phyloP scores from a whole-genome alignment of 37 sponge, comb jelly and placozoan genomes.

The Eunapius fragilis region DNA sequence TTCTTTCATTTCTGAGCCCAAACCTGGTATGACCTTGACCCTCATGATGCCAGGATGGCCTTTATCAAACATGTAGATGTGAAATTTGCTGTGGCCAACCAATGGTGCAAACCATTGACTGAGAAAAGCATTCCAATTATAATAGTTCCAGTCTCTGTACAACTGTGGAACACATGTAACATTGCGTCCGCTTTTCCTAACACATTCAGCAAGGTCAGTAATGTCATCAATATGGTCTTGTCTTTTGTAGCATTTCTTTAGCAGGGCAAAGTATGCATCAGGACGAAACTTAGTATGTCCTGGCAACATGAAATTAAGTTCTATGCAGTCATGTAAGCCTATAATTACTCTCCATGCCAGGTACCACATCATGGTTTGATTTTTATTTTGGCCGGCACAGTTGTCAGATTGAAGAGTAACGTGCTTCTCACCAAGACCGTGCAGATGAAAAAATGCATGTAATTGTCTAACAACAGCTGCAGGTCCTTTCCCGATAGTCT shows the following conservation, averaged over 20 bases:
- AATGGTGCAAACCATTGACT: background rate
- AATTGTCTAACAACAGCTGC: background rate
- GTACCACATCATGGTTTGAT: conserved; percentile 38
- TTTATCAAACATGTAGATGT: background rate
- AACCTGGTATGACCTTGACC: background rate
- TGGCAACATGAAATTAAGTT: conserved; percentile 38
- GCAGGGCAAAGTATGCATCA: conserved; percentile 48
- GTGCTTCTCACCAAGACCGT: background rate
- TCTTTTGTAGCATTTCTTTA: conserved; percentile 11
- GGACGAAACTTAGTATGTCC: conserved; percentile 57
- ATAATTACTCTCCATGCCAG: conserved; percentile 35
- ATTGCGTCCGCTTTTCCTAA: background rate
- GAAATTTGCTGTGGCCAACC: background rate
- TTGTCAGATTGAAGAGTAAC: conserved; percentile 50
- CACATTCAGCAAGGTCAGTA: background rate
- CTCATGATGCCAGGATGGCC: background rate
- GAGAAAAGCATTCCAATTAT: background rate
- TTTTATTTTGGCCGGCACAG: conserved; percentile 60
- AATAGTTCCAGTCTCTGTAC: background rate
- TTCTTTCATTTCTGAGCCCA: background rate
- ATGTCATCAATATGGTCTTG: background rate
- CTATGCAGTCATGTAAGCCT: background rate
- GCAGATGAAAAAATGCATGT: background rate
- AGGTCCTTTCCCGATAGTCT: background rate
- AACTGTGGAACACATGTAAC: background rate